Percentiles rank a stretch among this genome's conserved stretches.
phyloP scores from a whole-genome alignment of 2,888 invertebrate genomes.

The Tubulanus polymorphus region DNA sequence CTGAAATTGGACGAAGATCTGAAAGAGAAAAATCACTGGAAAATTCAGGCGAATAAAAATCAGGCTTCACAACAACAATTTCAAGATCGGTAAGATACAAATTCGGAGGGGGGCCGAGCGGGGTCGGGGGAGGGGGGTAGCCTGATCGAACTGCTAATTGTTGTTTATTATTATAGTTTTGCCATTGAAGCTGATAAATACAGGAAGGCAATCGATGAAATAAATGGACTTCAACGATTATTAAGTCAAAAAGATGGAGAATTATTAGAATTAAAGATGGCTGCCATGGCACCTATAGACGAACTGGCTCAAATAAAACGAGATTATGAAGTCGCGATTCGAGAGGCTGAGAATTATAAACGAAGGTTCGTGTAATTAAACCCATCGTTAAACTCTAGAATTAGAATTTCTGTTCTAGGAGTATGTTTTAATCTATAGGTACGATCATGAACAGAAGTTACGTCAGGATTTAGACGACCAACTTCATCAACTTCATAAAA shows the following conservation, averaged over 20 bases:
- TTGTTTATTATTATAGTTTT: too few species aligned
- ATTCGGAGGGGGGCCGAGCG: too few species aligned
- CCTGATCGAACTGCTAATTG: too few species aligned
- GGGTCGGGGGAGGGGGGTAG: too few species aligned
- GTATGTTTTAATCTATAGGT: constrained; percentile 31
- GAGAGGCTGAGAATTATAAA: constrained; percentile 38
- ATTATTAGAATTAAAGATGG: constrained; percentile 25
- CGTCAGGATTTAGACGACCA: constrained; percentile 35
- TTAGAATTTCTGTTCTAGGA: too few species aligned
- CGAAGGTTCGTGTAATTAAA: constrained; percentile 28
- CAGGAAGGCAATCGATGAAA: constrained; percentile 32
- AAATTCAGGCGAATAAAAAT: constrained; percentile 33
- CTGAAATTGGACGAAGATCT: constrained; percentile 29
- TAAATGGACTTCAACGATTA: constrained; percentile 29
- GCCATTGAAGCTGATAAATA: constrained; percentile 33
- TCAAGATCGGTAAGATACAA: constrained; percentile 30
- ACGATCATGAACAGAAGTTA: constrained; percentile 34
- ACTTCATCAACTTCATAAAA: constrained; percentile 31
- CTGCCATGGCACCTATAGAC: constrained; percentile 23
- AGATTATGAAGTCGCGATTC: constrained; percentile 31
- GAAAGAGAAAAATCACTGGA: constrained; percentile 30
- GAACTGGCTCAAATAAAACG: constrained; percentile 31
- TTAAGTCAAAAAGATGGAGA: constrained; percentile 28
- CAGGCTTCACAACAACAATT: constrained; percentile 33
- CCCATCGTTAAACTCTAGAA: too few species aligned